Percentiles rank a stretch among this genome's conserved stretches.
Conservation (phyloP, 2,113 vertebrate species). For the Coreoperca whiteheadi region DNA sequence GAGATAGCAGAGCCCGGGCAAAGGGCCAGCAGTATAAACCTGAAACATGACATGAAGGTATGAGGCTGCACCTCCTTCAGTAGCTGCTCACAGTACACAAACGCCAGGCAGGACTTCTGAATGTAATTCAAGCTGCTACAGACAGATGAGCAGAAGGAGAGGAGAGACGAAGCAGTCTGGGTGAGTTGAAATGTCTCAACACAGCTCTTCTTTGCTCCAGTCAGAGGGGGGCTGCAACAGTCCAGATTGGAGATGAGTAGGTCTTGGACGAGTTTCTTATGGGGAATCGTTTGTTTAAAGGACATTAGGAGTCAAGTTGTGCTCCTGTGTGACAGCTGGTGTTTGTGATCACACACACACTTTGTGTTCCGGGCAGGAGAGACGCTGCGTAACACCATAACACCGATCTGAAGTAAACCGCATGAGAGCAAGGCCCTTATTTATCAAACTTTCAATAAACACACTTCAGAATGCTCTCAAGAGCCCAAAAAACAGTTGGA, state of each 20-base stretch:
- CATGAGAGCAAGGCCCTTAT: too few species aligned
- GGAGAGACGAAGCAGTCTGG: slow-evolving; percentile 2
- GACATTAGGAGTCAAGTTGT: not conserved
- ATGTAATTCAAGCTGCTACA: slow-evolving; percentile 1
- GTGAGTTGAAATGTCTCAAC: not conserved
- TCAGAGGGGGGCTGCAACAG: not conserved
- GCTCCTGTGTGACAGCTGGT: not conserved
- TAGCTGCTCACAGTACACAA: not conserved
- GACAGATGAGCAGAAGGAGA: slow-evolving; percentile 13
- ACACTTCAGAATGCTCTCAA: not conserved
- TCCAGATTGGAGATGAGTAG: slow-evolving; percentile 1
- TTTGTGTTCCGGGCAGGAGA: not conserved
- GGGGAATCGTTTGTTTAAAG: not conserved
- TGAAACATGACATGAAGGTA: not conserved
- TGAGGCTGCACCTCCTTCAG: not conserved
- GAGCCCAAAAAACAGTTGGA: not conserved
- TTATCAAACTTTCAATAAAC: not conserved
- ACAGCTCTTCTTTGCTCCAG: not conserved
- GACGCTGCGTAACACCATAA: not conserved
- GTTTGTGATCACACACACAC: not conserved
- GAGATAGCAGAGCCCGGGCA: not conserved
- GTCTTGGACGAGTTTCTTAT: not conserved
- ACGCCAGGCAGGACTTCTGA: not conserved
- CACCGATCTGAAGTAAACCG: not conserved
- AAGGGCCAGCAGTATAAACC: not conserved